These are phyloP conservation scores for Tetragnatha montana DNA, from an alignment of 2,888 invertebrate genomes.

Conservation along the genomic window DNA sequence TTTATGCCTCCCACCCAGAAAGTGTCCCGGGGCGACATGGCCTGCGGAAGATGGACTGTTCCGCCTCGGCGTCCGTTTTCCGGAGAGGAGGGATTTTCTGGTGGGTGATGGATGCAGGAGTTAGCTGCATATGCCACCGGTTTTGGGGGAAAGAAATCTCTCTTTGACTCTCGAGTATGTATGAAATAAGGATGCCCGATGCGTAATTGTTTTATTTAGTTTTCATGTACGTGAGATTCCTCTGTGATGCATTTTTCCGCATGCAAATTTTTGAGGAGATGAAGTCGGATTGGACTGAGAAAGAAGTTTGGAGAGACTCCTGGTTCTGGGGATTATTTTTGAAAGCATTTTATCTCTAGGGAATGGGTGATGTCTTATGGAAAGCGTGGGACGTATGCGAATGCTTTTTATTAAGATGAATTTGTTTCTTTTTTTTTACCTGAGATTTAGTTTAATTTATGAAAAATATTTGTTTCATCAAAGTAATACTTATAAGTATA, in stretches of 20 bases:
- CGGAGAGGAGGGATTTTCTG: constrained; percentile 19
- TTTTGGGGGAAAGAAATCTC: constrained; percentile 25
- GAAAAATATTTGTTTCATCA: too few relatives aligned
- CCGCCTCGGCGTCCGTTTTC: constrained; percentile 47
- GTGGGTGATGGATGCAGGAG: constrained; percentile 49
- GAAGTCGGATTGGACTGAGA: neutral
- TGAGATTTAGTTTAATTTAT: too few relatives aligned
- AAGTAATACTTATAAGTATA: too few relatives aligned
- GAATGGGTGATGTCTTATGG: too few relatives aligned
- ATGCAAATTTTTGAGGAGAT: neutral
- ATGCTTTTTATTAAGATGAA: too few relatives aligned
- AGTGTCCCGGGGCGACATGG: constrained; percentile 33
- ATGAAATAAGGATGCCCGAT: constrained; percentile 33
- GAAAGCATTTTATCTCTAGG: too few relatives aligned
- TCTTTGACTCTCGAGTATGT: constrained; percentile 23
- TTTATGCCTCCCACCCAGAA: constrained; percentile 31
- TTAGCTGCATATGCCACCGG: constrained; percentile 37
- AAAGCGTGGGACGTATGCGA: too few relatives aligned
- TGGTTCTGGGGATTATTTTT: too few relatives aligned
- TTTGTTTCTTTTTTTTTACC: too few relatives aligned
- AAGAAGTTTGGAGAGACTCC: too few relatives aligned
- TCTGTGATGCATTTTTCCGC: neutral
- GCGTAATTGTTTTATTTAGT: constrained; percentile 52
- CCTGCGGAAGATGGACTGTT: constrained; percentile 54
- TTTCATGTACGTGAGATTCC: constrained; percentile 14